A percentile compares a stretch with the other conserved stretches of the same genome.
These are phyloP conservation scores for Tadarida brasiliensis DNA, from an alignment of 2,797 vertebrate genomes.

Conservation along the genomic window DNA sequence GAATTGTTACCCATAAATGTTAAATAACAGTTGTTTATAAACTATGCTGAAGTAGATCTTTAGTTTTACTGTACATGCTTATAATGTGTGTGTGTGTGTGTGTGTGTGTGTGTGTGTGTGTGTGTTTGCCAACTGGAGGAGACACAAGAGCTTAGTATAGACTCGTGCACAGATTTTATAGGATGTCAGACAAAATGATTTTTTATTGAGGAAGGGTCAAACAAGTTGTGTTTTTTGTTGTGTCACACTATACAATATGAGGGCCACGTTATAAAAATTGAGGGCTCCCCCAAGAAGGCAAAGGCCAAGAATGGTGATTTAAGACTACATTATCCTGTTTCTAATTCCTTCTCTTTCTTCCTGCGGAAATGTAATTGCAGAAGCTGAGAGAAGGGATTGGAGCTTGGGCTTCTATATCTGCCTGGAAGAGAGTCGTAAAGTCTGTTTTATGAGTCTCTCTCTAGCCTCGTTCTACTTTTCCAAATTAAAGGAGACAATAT, in stretches of 20 bases:
- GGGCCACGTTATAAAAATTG: slow-evolving; percentile 83
- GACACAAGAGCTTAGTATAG: slow-evolving; percentile 80
- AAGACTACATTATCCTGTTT: slow-evolving; percentile 92
- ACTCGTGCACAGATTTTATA: slow-evolving; percentile 83
- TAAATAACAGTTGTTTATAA: slow-evolving; percentile 40
- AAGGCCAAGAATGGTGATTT: slow-evolving; percentile 90
- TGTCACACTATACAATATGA: slow-evolving; percentile 88
- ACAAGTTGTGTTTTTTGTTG: slow-evolving; percentile 88
- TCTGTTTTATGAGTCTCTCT: slow-evolving; percentile 92
- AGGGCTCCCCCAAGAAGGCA: slow-evolving; percentile 82
- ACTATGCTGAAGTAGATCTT: slow-evolving; percentile 41
- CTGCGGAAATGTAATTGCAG: slow-evolving; percentile 92
- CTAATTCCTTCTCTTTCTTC: slow-evolving; percentile 93
- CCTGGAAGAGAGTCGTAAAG: slow-evolving; percentile 93
- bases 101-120: slow-evolving; percentile 54
- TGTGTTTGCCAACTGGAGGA: slow-evolving; percentile 81
- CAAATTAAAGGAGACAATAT: slow-evolving; percentile 94
- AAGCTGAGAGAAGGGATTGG: slow-evolving; percentile 86
- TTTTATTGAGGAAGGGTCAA: slow-evolving; percentile 87
- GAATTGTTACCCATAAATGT: neutral
- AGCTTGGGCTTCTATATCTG: slow-evolving; percentile 87
- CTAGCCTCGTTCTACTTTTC: slow-evolving; percentile 89
- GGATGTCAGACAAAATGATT: slow-evolving; percentile 88
- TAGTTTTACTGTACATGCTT: slow-evolving; percentile 78
- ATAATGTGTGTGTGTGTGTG: slow-evolving; percentile 7